phyloP scores from a whole-genome alignment of 2,888 invertebrate species.

The Drosophila borealis region DNA sequence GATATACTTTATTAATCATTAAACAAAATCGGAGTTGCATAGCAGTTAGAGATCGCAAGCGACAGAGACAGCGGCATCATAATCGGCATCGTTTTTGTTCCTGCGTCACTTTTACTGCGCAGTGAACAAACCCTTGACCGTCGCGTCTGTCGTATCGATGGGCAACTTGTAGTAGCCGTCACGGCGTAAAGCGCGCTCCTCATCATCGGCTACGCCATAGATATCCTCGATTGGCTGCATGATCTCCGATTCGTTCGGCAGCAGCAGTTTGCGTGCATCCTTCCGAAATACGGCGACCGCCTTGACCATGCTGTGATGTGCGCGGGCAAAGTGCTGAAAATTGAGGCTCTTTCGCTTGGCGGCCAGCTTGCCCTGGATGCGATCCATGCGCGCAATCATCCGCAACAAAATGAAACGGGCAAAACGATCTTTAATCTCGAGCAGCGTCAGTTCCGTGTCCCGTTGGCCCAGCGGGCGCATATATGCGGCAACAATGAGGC shows the following conservation, averaged over 20 bases:
- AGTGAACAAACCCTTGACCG: conserved; percentile 73
- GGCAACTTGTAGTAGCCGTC: conserved; percentile 72
- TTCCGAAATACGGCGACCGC: conserved; percentile 82
- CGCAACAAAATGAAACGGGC: conserved; percentile 81
- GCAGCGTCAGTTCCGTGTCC: conserved; percentile 60
- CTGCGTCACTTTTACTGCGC: conserved; percentile 47
- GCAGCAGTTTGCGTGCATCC: conserved; percentile 81
- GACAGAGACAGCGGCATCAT: background rate
- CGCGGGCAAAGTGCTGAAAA: conserved; percentile 68
- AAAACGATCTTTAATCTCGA: conserved; percentile 83
- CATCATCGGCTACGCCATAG: conserved; percentile 77
- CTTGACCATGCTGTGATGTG: conserved; percentile 81
- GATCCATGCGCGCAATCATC: conserved; percentile 78
- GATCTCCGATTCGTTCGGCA: conserved; percentile 81
- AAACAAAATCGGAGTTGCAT: conserved; percentile 14
- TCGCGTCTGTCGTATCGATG: conserved; percentile 71
- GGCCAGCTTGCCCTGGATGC: conserved; percentile 75
- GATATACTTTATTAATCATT: background rate
- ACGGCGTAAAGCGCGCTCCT: conserved; percentile 65
- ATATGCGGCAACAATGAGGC: conserved; percentile 62
- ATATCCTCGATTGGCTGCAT: conserved; percentile 82
- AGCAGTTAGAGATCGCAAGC: background rate
- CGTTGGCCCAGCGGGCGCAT: conserved; percentile 46
- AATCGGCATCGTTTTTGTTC: background rate
- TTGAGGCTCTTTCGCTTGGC: conserved; percentile 51